These are phyloP conservation scores for Collichthys lucidus DNA, from an alignment of 2,113 vertebrate genomes.

Conservation along the genomic window DNA sequence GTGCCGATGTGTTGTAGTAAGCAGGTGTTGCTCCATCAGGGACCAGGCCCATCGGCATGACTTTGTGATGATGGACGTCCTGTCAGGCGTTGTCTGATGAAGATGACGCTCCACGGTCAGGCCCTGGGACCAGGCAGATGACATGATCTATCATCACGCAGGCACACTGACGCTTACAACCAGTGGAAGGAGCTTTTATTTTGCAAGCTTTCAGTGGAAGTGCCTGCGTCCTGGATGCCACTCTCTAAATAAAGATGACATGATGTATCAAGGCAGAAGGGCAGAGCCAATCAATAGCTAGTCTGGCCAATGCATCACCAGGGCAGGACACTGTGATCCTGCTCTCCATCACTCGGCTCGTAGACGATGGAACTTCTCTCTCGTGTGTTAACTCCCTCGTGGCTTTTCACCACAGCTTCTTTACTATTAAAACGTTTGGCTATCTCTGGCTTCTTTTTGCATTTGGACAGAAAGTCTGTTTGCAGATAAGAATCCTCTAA, in stretches of 20 bases:
- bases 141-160: conserved; percentile 73
- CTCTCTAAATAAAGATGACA: conserved; percentile 78
- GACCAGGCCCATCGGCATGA: conserved; percentile 30
- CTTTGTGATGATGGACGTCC: conserved; percentile 73
- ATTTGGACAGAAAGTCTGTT: conserved; percentile 7
- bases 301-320: conserved; percentile 73
- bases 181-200: conserved; percentile 60
- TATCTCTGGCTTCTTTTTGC: not conserved
- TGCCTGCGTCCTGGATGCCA: conserved; percentile 60
- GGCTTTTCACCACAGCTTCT: not conserved
- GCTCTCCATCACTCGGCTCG: conserved; percentile 66
- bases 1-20: conserved; percentile 44
- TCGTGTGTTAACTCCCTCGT: conserved; percentile 20
- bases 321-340: conserved; percentile 75
- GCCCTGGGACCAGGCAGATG: conserved; percentile 61
- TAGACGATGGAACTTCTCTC: conserved; percentile 67
- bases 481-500: not conserved
- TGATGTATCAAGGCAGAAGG: conserved; percentile 75
- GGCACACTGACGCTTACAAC: conserved; percentile 26
- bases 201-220: conserved; percentile 70
- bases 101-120: conserved; percentile 67
- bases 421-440: not conserved
- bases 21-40: conserved; percentile 52
- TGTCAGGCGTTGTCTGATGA: conserved; percentile 77
- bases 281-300: conserved; percentile 78